Evolutionary conservation across 1,140 invertebrate species (phyloP).

Genomic region (Archegozetes longisetosus): DNA sequence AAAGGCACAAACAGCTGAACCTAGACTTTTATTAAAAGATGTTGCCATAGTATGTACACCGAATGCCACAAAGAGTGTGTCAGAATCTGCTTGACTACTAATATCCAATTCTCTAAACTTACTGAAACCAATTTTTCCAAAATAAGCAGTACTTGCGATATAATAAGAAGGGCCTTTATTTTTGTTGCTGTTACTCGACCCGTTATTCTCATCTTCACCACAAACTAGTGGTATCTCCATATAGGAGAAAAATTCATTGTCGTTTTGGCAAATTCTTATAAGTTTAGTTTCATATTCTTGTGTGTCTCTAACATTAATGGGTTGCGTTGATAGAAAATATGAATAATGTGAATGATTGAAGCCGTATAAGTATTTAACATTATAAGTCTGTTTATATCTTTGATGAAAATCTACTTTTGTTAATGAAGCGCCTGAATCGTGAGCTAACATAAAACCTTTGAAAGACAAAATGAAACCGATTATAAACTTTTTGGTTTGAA

Average conservation of each 20-base stretch:
- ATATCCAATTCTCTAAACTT: background rate
- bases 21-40: slow-evolving; percentile 13
- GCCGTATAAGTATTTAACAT: slow-evolving; percentile 23
- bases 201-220: slow-evolving; percentile 7
- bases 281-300: slow-evolving; percentile 21
- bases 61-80: slow-evolving; percentile 21
- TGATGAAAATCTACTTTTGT: slow-evolving; percentile 10
- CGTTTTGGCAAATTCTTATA: slow-evolving; percentile 21
- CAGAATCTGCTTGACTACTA: background rate
- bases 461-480: too few relatives aligned
- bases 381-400: slow-evolving; percentile 3
- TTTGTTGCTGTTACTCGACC: too few relatives aligned
- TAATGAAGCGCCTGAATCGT: background rate
- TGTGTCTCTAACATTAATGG: background rate
- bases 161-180: too few relatives aligned
- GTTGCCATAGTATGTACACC: background rate
- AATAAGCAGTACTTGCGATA: slow-evolving; percentile 20
- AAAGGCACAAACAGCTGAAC: slow-evolving; percentile 22
- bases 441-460: slow-evolving; percentile 10
- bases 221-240: slow-evolving; percentile 23
- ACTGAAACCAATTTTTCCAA: slow-evolving; percentile 10
- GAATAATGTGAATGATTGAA: slow-evolving; percentile 23
- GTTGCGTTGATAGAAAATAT: slow-evolving; percentile 25
- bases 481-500: too few relatives aligned
- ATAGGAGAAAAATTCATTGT: slow-evolving; percentile 24